Base-by-base conservation (phyloP, 1,140 invertebrate genomes). In the Aleiodes sp. region DNA sequence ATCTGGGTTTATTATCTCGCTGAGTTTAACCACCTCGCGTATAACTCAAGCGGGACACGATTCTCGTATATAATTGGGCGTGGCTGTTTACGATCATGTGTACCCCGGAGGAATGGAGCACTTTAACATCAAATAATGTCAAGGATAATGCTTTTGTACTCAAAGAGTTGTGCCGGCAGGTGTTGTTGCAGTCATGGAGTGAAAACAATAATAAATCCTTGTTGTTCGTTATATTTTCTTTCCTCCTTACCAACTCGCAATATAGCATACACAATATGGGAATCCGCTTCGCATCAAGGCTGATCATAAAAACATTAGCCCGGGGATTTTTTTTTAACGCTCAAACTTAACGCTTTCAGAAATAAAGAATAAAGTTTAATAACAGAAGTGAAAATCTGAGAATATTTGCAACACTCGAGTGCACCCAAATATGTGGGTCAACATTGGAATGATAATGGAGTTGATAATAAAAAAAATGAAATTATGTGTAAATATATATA, bases 381-480 rank as follows among this genome's bases (percentile, higher is more conserved):
- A 46, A 46, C 6, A 2, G 41, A 19, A 46, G 16, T 46, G 41
- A 46, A 46, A 46, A 46, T 46, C 2, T 46, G 8, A 14, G 41
- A 19, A 46, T 46, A 46, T 46, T 21, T 46, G 41, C 16, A 46
- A 46, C 41, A n/a, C 8, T 46, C 14, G 2, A 46, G 8, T 21
- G 31, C 31, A 35, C 31, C 31, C 41, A 46, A 19, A 46, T 3
- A 46, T 46, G 3, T 39, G 41, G 41, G 41, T 46, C 16, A 46
- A 46, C 41, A 19, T 7, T 21, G 41, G 41, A 46, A 21, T 46
- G 41, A 46, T 46, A 19, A 46, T 46, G 52, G 56, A 62, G 67
- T 67, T 67, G 61, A 68, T 74, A 74, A 73, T 76, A 75, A 76
- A 8, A 76, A 61, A 68, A 65, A n/a, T n/a, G n/a, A n/a, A n/a